Percentiles rank a stretch among this genome's conserved stretches.
phyloP scores from a whole-genome alignment of 2,797 vertebrate species.

The Pyrocephalus nanus region DNA sequence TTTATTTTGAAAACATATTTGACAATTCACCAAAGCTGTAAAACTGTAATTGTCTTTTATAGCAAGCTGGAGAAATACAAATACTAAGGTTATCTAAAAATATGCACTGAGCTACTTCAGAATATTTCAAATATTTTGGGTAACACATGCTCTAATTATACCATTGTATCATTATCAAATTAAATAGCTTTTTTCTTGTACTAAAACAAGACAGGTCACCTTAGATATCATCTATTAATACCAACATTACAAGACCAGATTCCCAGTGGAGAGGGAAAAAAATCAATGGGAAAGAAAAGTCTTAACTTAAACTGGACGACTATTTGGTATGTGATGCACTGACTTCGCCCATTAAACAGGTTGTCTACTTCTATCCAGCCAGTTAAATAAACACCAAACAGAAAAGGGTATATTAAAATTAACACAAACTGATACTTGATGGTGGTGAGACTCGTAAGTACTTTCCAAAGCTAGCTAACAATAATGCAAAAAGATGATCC shows the following conservation, averaged over 20 bases:
- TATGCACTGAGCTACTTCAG: slow-evolving; percentile 46
- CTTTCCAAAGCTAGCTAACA: neutral
- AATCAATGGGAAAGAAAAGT: neutral
- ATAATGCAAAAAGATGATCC: neutral
- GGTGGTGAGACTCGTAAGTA: neutral
- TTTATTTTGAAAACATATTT: neutral
- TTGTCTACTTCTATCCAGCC: neutral
- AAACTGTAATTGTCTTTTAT: neutral
- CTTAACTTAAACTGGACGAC: neutral
- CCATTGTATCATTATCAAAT: neutral
- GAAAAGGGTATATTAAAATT: neutral
- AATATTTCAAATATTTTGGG: slow-evolving; percentile 33
- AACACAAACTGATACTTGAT: neutral
- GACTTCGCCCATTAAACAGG: neutral
- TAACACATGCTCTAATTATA: slow-evolving; percentile 54
- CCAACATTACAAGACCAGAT: neutral
- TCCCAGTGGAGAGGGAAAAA: neutral
- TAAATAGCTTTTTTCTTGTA: slow-evolving; percentile 1
- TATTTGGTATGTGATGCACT: neutral
- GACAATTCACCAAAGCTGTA: neutral
- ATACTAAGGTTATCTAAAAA: slow-evolving; percentile 58
- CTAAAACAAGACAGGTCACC: slow-evolving; percentile 38
- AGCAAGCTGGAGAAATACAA: slow-evolving; percentile 23
- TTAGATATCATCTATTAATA: slow-evolving; percentile 32
- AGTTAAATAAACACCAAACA: neutral